A percentile compares a stretch with the other conserved stretches of the same genome.
Evolutionary conservation across 2,797 vertebrate genomes (phyloP).

Genomic region (Rhabdophis nuchalis): DNA sequence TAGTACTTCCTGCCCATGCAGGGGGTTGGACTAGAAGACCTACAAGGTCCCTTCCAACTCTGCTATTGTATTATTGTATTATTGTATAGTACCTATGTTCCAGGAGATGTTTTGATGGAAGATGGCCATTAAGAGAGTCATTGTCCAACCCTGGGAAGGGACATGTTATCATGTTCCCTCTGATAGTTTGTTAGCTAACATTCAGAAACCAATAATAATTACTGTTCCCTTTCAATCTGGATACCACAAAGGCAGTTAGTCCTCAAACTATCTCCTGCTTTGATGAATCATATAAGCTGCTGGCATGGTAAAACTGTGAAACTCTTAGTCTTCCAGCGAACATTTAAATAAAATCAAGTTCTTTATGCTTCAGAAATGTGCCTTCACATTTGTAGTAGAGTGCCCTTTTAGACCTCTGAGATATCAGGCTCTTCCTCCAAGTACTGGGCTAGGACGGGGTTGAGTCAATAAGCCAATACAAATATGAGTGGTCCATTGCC

Average conservation of each 20-base stretch:
- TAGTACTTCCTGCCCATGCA: no score
- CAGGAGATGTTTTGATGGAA: no score
- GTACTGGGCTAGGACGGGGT: neutral
- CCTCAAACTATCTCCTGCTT: neutral
- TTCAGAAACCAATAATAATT: neutral
- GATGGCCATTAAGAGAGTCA: no score
- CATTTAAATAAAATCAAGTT: neutral
- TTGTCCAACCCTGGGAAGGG: no score
- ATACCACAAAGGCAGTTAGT: neutral
- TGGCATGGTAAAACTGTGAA: neutral
- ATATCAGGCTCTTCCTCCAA: neutral
- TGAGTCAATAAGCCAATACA: neutral
- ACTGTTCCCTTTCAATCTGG: neutral
- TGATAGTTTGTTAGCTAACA: no score
- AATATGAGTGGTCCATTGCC: neutral
- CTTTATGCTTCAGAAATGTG: neutral
- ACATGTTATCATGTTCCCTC: no score
- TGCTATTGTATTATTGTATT: no score
- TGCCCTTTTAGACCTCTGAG: neutral
- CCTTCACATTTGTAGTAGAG: neutral
- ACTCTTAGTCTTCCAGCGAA: neutral
- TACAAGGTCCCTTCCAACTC: no score
- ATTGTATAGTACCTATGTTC: no score
- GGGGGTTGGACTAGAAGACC: no score
- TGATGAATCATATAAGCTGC: neutral